Percentiles rank a stretch among this genome's conserved stretches.
Evolutionary conservation across 2,888 invertebrate species (phyloP).

Genomic region (Phaedon cochleariae): DNA sequence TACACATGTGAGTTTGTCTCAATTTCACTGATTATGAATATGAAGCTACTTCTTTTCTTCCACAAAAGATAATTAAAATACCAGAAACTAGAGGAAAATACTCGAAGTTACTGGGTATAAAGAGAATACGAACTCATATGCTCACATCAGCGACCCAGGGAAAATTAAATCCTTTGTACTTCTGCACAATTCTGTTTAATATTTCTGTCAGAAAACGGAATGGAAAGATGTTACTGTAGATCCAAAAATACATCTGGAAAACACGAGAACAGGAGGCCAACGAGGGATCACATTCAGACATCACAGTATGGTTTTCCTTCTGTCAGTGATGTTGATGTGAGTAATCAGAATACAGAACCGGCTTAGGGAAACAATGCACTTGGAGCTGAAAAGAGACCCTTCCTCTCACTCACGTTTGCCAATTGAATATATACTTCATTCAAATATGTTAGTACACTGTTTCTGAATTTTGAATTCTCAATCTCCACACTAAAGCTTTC

Average conservation of each 20-base stretch:
- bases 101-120: not conserved
- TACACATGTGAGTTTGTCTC: no score
- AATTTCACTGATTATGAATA: not conserved
- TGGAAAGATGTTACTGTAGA: not conserved
- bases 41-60: not conserved
- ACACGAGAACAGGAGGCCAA: not conserved
- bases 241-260: not conserved
- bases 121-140: not conserved
- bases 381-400: no score
- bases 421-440: no score
- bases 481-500: no score
- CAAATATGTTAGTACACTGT: no score
- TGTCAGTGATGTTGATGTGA: not conserved
- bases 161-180: not conserved
- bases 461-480: no score
- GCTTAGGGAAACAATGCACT: no score
- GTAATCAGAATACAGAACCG: no score
- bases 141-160: not conserved
- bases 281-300: not conserved
- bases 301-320: not conserved
- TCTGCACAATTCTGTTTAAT: not conserved
- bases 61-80: not conserved
- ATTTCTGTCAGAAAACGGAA: not conserved
- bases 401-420: no score
- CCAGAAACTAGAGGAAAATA: not conserved